phyloP scores from a whole-genome alignment of 2,888 invertebrate genomes.

The Aquatica leii region DNA sequence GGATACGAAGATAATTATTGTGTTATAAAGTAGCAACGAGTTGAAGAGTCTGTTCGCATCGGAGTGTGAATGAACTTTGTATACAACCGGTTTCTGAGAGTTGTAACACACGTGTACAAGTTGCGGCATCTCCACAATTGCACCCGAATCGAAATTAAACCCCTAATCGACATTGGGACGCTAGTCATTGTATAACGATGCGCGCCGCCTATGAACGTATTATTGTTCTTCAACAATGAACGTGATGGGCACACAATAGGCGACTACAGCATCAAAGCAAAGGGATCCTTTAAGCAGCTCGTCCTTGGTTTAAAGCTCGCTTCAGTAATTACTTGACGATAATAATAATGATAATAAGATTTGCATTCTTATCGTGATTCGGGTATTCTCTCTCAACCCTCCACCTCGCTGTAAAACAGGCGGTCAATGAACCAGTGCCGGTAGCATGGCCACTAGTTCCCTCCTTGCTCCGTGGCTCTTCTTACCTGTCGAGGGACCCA shows the following conservation, averaged over 20 bases:
- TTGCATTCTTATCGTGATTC: conserved; percentile 54
- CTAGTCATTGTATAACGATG: conserved; percentile 4
- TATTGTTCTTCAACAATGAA: conserved; percentile 20
- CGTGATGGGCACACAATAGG: conserved; percentile 19
- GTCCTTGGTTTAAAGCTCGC: conserved; percentile 12
- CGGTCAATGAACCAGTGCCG: conserved; percentile 62
- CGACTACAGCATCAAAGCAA: conserved; percentile 4
- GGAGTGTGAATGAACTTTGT: conserved; percentile 57
- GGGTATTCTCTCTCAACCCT: conserved; percentile 45
- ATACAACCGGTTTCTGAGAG: conserved; percentile 55
- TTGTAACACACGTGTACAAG: conserved; percentile 46
- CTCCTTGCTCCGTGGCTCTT: conserved; percentile 51
- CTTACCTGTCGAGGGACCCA: conserved; percentile 58
- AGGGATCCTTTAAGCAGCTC: conserved; percentile 9
- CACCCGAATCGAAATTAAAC: conserved; percentile 35
- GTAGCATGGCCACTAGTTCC: conserved; percentile 56
- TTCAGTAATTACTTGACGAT: conserved; percentile 29
- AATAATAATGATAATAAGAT: conserved; percentile 40
- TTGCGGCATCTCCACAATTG: conserved; percentile 43
- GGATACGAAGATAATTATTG: conserved; percentile 53
- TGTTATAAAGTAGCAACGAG: conserved; percentile 48
- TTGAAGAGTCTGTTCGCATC: conserved; percentile 49
- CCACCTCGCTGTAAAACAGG: conserved; percentile 60
- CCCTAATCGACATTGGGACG: conserved; percentile 20
- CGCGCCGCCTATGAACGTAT: conserved; percentile 16